These are phyloP conservation scores for Thalassaphorura encarpata DNA, from an alignment of 1,140 invertebrate genomes.

Conservation along the genomic window DNA sequence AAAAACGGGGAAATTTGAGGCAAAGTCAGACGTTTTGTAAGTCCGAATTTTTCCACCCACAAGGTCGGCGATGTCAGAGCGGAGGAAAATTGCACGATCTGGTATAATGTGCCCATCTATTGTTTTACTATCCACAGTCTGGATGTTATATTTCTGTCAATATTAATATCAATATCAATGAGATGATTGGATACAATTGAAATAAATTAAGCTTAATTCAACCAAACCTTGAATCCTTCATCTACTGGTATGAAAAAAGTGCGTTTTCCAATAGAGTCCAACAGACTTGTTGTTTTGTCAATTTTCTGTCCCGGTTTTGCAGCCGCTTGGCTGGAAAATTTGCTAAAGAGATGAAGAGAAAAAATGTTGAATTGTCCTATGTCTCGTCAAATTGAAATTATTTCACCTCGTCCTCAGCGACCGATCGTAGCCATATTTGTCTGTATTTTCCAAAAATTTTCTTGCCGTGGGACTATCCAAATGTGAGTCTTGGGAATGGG, in stretches of 20 bases:
- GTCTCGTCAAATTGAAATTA: not conserved
- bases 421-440: not conserved
- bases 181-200: not conserved
- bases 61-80: conserved; percentile 58
- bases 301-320: not conserved
- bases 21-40: conserved; percentile 49
- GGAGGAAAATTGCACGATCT: conserved; percentile 73
- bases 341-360: not conserved
- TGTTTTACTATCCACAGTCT: conserved; percentile 66
- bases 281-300: too few species aligned
- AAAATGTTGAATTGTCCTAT: not conserved
- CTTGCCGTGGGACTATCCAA: conserved; percentile 13
- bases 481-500: not conserved
- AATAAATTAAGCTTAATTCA: conserved; percentile 47
- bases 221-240: not conserved
- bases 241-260: not conserved
- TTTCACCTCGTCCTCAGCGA: not conserved
- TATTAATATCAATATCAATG: not conserved
- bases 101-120: conserved; percentile 82
- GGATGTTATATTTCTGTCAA: conserved; percentile 39
- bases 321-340: not conserved
- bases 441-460: conserved; percentile 7
- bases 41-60: conserved; percentile 60
- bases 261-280: too few species aligned
- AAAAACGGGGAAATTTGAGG: conserved; percentile 29